phyloP scores from a whole-genome alignment of 92 coral and sea anemone species.

The Zoanthus gigantus region DNA sequence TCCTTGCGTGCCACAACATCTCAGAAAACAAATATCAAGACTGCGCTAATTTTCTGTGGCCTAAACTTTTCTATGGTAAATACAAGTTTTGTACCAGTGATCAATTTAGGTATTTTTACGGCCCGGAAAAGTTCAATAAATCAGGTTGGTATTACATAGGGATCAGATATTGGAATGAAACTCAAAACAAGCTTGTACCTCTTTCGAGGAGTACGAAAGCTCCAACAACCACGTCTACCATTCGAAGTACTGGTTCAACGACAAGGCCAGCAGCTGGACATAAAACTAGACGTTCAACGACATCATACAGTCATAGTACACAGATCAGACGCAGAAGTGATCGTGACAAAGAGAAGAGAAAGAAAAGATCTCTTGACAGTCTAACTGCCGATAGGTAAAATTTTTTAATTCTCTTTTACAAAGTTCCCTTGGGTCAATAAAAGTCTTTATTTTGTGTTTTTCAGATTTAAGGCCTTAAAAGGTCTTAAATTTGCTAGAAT shows the following conservation, averaged over 20 bases:
- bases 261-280: not conserved
- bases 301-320: not conserved
- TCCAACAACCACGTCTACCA: slow-evolving; percentile 16
- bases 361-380: slow-evolving; percentile 17
- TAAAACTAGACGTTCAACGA: not conserved
- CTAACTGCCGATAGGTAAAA: not conserved
- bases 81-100: slow-evolving; percentile 14
- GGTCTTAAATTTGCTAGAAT: too few species aligned
- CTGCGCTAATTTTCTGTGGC: slow-evolving; percentile 13
- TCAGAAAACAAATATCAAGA: slow-evolving; percentile 6
- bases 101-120: slow-evolving; percentile 26
- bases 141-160: slow-evolving; percentile 34
- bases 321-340: not conserved
- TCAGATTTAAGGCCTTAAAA: too few species aligned
- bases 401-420: too few species aligned
- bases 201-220: slow-evolving; percentile 31
- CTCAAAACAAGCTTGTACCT: slow-evolving; percentile 14
- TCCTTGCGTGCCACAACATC: slow-evolving; percentile 1
- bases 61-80: slow-evolving; percentile 29
- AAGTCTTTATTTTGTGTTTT: too few species aligned
- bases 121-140: slow-evolving; percentile 31
- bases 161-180: slow-evolving; percentile 36
- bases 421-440: too few species aligned
- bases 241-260: not conserved
- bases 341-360: not conserved